A percentile compares a stretch with the other conserved stretches of the same genome.
Conservation (phyloP, 2,888 invertebrate species). For the Phyllotreta striolata region DNA sequence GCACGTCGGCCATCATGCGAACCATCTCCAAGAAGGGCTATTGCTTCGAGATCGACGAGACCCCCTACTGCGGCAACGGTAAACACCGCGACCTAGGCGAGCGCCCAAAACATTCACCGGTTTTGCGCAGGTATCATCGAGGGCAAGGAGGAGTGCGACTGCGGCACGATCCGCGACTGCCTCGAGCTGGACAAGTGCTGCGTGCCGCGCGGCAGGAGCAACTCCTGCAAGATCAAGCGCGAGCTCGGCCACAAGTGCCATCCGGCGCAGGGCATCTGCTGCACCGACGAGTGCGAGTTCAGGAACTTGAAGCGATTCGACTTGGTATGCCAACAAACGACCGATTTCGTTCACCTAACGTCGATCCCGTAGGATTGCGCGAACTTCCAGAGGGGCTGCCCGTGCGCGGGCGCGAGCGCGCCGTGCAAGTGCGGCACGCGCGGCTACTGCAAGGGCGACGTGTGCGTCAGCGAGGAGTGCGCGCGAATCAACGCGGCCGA, state of each 20-base stretch:
- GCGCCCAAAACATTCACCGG: not conserved
- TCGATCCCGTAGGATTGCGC: constrained; percentile 59
- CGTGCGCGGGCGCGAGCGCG: constrained; percentile 52
- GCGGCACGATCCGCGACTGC: constrained; percentile 67
- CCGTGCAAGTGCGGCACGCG: constrained; percentile 62
- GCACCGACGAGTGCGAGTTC: constrained; percentile 60
- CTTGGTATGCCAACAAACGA: constrained; percentile 32
- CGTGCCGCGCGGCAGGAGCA: constrained; percentile 61
- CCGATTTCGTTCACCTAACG: constrained; percentile 1
- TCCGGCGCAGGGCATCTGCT: constrained; percentile 66
- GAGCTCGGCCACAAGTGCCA: constrained; percentile 60
- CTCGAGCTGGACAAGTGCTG: constrained; percentile 63
- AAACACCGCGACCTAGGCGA: constrained; percentile 20
- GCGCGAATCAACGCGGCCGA: constrained; percentile 61
- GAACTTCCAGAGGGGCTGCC: constrained; percentile 56
- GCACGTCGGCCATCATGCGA: constrained; percentile 62
- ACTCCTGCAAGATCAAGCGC: constrained; percentile 63
- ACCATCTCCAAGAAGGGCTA: constrained; percentile 64
- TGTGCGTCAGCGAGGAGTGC: constrained; percentile 65
- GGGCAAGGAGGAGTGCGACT: constrained; percentile 75
- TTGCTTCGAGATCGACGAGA: constrained; percentile 61
- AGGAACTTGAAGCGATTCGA: constrained; percentile 31
- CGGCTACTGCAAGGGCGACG: constrained; percentile 61
- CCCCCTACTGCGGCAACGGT: constrained; percentile 67
- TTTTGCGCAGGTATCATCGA: constrained; percentile 67